phyloP scores from a whole-genome alignment of 1,140 invertebrate species.

The Drosophila guanche region DNA sequence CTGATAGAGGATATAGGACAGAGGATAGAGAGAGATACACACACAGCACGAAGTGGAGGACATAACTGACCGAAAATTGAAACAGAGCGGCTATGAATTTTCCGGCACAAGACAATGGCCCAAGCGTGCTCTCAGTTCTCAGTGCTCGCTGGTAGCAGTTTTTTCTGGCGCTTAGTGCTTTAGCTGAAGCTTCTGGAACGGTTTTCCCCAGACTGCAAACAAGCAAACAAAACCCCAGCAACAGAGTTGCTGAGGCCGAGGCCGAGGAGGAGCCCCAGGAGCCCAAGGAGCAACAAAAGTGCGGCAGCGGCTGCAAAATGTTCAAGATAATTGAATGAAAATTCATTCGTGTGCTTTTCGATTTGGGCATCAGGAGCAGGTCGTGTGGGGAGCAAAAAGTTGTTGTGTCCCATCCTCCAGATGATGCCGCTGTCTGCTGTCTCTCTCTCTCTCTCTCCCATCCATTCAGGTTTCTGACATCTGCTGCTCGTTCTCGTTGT shows the following conservation, averaged over 20 bases:
- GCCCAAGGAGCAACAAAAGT: neutral
- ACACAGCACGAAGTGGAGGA: conserved; percentile 16
- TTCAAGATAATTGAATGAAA: conserved; percentile 81
- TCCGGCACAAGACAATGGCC: conserved; percentile 73
- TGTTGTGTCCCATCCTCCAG: conserved; percentile 25
- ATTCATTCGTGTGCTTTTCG: conserved; percentile 80
- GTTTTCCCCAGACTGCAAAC: conserved; percentile 71
- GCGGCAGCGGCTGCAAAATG: conserved; percentile 46
- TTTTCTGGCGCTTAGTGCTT: neutral
- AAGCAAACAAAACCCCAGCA: conserved; percentile 53
- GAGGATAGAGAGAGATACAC: neutral
- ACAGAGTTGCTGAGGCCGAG: neutral
- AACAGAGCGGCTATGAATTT: conserved; percentile 80
- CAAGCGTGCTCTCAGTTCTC: conserved; percentile 39
- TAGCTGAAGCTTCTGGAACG: conserved; percentile 46
- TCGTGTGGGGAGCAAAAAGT: conserved; percentile 30
- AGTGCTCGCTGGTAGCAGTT: neutral
- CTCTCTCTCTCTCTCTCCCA: conserved; percentile 12
- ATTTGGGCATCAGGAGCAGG: conserved; percentile 45
- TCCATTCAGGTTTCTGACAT: too few relatives aligned
- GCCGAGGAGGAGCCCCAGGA: neutral
- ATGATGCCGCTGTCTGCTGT: neutral
- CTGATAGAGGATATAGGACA: neutral
- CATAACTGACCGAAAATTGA: conserved; percentile 68
- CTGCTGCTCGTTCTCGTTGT: too few relatives aligned